Percentiles rank a stretch among this genome's conserved stretches.
Conservation (phyloP, 2,797 vertebrate species). For the Gymnoscopelus braueri region DNA sequence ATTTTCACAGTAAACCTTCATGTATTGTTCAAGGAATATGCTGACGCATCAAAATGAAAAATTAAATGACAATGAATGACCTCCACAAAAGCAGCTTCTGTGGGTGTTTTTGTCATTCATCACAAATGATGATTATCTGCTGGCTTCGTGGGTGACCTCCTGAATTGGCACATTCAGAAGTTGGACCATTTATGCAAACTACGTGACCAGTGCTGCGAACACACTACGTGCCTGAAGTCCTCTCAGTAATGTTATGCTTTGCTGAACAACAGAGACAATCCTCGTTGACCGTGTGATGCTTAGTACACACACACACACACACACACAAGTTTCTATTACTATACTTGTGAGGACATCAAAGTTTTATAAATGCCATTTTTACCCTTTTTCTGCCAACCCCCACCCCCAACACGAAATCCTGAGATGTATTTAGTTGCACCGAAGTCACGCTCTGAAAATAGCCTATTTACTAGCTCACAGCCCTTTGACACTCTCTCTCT, state of each 20-base stretch:
- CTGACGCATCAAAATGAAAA: too few relatives aligned
- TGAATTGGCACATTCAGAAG: constrained; percentile 52
- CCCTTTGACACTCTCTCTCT: background rate
- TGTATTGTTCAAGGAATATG: too few relatives aligned
- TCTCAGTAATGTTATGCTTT: constrained; percentile 58
- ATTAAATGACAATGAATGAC: too few relatives aligned
- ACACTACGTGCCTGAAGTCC: constrained; percentile 71
- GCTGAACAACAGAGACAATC: constrained; percentile 65
- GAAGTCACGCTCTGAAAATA: too few relatives aligned
- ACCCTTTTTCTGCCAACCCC: background rate
- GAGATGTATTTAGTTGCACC: too few relatives aligned
- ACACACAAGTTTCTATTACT: background rate
- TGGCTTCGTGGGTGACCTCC: background rate
- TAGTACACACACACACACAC: constrained; percentile 7
- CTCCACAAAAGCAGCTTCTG: too few relatives aligned
- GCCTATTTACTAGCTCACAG: too few relatives aligned
- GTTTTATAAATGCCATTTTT: background rate
- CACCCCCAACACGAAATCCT: too few relatives aligned
- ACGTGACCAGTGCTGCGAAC: constrained; percentile 71
- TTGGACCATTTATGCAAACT: constrained; percentile 63
- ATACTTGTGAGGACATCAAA: background rate
- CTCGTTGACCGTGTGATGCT: constrained; percentile 55
- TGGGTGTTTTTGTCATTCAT: too few relatives aligned
- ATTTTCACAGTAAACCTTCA: too few relatives aligned
- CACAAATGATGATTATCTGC: too few relatives aligned